These are phyloP conservation scores for Drosophila kurseongensis DNA, from an alignment of 1,140 invertebrate genomes.

Conservation along the genomic window DNA sequence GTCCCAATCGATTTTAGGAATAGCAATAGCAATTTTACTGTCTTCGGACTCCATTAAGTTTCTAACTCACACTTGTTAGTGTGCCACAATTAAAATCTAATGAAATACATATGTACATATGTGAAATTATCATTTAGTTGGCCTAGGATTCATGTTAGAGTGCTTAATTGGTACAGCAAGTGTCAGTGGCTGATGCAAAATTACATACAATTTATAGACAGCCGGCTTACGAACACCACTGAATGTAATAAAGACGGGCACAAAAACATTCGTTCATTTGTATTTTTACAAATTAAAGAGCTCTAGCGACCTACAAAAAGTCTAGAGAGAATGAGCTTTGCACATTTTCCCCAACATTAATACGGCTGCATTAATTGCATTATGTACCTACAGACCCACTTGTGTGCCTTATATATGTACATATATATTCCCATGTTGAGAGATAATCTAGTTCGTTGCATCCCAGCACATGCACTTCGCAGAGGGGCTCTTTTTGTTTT, in stretches of 20 bases:
- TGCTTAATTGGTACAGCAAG: not conserved
- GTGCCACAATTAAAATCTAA: not conserved
- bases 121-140: not conserved
- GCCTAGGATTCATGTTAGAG: not conserved
- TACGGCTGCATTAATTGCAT: constrained; percentile 54
- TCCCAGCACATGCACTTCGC: constrained; percentile 13
- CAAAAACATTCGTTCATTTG: not conserved
- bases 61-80: not conserved
- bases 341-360: constrained; percentile 33
- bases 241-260: not conserved
- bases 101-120: not conserved
- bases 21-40: not conserved
- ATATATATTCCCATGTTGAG: not conserved
- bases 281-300: constrained; percentile 13
- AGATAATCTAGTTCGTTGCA: constrained; percentile 50
- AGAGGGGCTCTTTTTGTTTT: constrained; percentile 30
- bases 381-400: constrained; percentile 37
- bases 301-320: constrained; percentile 35
- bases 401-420: not conserved
- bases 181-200: constrained; percentile 2
- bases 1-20: no score
- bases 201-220: not conserved
- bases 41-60: not conserved
- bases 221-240: not conserved
- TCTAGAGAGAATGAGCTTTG: constrained; percentile 16